A percentile compares a stretch with the other conserved stretches of the same genome.
These are phyloP conservation scores for Watsonalla cultraria DNA, from an alignment of 2,888 invertebrate genomes.

Conservation along the genomic window DNA sequence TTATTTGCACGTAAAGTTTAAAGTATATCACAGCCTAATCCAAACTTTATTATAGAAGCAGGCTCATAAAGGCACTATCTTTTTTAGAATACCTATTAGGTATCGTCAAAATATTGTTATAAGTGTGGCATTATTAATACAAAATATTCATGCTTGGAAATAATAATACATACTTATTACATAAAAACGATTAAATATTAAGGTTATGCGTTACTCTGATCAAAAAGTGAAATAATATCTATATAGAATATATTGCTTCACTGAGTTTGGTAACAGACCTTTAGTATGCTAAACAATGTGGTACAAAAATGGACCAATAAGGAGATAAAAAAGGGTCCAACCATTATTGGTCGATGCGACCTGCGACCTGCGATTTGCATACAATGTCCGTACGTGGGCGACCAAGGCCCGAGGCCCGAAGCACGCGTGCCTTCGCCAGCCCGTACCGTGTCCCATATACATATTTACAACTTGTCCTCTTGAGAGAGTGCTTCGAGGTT, in stretches of 20 bases:
- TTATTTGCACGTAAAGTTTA: too few relatives aligned
- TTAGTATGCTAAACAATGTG: not conserved
- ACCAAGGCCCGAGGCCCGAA: slow-evolving; percentile 44
- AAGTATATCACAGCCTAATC: too few relatives aligned
- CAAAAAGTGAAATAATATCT: too few relatives aligned
- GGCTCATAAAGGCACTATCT: too few relatives aligned
- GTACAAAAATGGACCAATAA: slow-evolving; percentile 36
- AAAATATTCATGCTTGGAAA: too few relatives aligned
- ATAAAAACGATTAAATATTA: not conserved
- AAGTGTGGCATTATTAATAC: too few relatives aligned
- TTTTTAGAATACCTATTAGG: too few relatives aligned
- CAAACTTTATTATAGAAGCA: too few relatives aligned
- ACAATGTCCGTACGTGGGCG: slow-evolving; percentile 72
- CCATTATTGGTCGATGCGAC: slow-evolving; percentile 42
- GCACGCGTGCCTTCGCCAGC: slow-evolving; percentile 8
- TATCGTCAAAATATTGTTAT: too few relatives aligned
- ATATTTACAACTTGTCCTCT: not conserved
- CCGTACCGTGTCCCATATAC: not conserved
- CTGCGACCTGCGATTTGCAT: slow-evolving; percentile 76
- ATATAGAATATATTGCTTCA: not conserved
- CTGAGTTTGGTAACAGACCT: not conserved
- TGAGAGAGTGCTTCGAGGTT: not conserved
- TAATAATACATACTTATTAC: too few relatives aligned
- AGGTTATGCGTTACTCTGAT: not conserved
- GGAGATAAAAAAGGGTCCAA: slow-evolving; percentile 25